Percentiles rank a stretch among this genome's conserved stretches.
These are phyloP conservation scores for Conus betulinus DNA, from an alignment of 1,140 invertebrate genomes.

Conservation along the genomic window DNA sequence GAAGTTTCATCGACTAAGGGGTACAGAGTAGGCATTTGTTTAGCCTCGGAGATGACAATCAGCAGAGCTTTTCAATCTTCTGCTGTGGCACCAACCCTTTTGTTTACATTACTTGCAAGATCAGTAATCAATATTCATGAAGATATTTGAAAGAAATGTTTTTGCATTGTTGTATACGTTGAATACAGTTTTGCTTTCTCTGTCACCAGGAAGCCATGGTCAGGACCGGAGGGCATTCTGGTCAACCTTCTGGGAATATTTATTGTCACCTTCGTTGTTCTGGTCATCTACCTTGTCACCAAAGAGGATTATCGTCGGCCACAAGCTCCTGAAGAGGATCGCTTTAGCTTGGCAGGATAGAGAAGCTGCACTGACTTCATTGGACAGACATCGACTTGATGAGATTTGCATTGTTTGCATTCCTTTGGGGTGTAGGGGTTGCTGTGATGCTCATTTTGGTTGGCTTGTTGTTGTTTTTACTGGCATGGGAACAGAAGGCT, in stretches of 20 bases:
- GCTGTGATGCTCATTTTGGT: too few relatives aligned
- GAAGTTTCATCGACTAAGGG: too few relatives aligned
- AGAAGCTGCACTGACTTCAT: neutral
- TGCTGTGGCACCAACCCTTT: neutral
- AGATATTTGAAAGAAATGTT: neutral
- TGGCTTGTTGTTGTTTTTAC: too few relatives aligned
- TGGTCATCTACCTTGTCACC: slow-evolving; percentile 86
- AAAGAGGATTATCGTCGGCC: slow-evolving; percentile 84
- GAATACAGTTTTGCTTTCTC: neutral
- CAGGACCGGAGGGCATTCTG: slow-evolving; percentile 81
- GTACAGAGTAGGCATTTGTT: too few relatives aligned
- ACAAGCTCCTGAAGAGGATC: slow-evolving; percentile 84
- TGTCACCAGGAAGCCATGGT: slow-evolving; percentile 42
- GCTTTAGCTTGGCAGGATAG: slow-evolving; percentile 57
- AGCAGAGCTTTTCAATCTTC: neutral
- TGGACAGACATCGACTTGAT: neutral
- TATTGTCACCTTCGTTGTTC: slow-evolving; percentile 82
- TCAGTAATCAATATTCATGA: neutral
- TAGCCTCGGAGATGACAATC: too few relatives aligned
- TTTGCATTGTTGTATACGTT: neutral
- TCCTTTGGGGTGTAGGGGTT: too few relatives aligned
- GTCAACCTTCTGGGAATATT: slow-evolving; percentile 87
- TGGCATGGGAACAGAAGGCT: too few relatives aligned
- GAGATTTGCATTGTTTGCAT: too few relatives aligned
- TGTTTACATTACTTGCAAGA: neutral